Conservation (phyloP, 1,140 invertebrate species). For the Helicoverpa zea region DNA sequence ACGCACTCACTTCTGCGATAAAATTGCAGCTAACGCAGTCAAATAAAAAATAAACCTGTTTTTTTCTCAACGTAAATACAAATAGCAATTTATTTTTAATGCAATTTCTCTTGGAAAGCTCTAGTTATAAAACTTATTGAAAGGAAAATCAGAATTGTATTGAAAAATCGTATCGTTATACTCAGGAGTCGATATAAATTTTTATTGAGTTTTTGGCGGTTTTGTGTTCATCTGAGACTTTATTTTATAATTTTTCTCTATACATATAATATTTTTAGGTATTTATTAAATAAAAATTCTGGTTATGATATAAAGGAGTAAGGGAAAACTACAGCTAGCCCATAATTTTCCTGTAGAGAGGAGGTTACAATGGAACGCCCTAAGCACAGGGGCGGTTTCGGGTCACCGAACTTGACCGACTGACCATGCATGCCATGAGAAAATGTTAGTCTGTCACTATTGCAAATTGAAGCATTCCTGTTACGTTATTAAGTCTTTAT, state of each 20-base stretch:
- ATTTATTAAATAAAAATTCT: too few relatives aligned
- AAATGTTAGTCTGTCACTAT: too few relatives aligned
- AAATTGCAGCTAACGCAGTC: not conserved
- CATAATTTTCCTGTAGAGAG: not conserved
- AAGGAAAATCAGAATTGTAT: conserved; percentile 13
- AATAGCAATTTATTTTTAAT: conserved; percentile 22
- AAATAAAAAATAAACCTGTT: not conserved
- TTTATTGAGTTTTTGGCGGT: conserved; percentile 42
- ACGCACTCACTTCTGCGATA: not conserved
- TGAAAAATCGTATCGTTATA: conserved; percentile 41
- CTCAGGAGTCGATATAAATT: conserved; percentile 47
- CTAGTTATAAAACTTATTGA: conserved; percentile 26
- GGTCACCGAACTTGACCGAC: too few relatives aligned
- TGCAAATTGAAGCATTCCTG: too few relatives aligned
- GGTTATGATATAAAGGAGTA: too few relatives aligned
- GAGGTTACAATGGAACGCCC: conserved; percentile 38
- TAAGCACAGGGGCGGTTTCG: too few relatives aligned
- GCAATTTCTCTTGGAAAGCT: not conserved
- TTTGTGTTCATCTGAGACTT: conserved; percentile 41
- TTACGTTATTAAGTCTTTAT: too few relatives aligned
- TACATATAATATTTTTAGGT: too few relatives aligned
- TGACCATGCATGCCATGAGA: too few relatives aligned
- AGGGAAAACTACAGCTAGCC: too few relatives aligned
- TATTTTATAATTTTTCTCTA: too few relatives aligned
- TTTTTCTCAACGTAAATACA: conserved; percentile 5